These are phyloP conservation scores for Mycetomoellerius zeteki DNA, from an alignment of 1,140 invertebrate species.

Conservation along the genomic window DNA sequence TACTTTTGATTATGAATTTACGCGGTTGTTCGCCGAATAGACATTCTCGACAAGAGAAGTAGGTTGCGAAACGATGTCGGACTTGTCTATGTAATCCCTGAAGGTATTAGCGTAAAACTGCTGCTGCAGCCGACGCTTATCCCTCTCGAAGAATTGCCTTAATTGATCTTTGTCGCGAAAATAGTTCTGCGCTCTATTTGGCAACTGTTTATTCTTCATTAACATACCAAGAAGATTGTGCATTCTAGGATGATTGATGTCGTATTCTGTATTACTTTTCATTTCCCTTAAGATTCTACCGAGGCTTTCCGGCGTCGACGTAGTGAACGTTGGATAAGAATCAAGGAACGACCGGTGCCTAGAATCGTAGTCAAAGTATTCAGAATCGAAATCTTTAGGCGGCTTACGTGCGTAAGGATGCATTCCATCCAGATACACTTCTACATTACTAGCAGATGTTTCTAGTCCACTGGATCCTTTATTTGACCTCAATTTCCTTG, in stretches of 20 bases:
- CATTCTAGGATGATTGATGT: slow-evolving; percentile 81
- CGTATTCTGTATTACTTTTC: slow-evolving; percentile 56
- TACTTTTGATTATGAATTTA: slow-evolving; percentile 56
- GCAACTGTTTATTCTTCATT: slow-evolving; percentile 85
- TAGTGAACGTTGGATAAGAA: slow-evolving; percentile 76
- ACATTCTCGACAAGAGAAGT: not conserved
- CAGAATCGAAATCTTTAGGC: not conserved
- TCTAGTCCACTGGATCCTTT: slow-evolving; percentile 70
- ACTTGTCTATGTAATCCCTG: slow-evolving; percentile 73
- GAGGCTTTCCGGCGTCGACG: slow-evolving; percentile 63
- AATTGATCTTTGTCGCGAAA: slow-evolving; percentile 70
- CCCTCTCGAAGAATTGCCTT: slow-evolving; percentile 74
- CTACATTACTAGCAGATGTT: slow-evolving; percentile 63
- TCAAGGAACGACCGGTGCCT: slow-evolving; percentile 68
- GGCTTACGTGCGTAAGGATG: not conserved
- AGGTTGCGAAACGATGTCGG: slow-evolving; percentile 58
- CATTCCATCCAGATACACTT: slow-evolving; percentile 1
- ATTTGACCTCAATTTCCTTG: slow-evolving; percentile 65
- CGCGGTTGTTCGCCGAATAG: slow-evolving; percentile 23
- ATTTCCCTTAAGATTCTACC: slow-evolving; percentile 56
- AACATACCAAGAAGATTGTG: slow-evolving; percentile 83
- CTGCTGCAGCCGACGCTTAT: slow-evolving; percentile 65
- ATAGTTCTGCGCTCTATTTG: slow-evolving; percentile 65
- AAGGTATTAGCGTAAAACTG: slow-evolving; percentile 66
- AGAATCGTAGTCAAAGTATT: slow-evolving; percentile 49